Conservation (phyloP, 2,113 vertebrate genomes). For the Apodemus sylvaticus region DNA sequence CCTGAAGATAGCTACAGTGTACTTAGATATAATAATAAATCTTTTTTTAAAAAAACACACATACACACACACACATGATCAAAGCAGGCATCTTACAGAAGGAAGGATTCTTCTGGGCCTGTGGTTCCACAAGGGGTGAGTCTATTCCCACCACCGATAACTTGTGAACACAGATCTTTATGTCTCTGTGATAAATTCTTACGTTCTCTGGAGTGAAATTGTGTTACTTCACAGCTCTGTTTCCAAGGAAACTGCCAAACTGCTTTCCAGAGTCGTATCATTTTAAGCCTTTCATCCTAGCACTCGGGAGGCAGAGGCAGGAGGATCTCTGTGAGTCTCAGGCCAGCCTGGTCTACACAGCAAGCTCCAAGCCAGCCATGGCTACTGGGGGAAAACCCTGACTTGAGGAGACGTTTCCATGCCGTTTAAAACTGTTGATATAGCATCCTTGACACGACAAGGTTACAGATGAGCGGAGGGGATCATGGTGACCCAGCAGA, state of each 20-base stretch:
- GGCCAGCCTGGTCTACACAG: not conserved
- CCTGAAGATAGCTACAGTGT: too few relatives aligned
- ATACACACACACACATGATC: not conserved
- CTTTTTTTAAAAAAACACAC: too few relatives aligned
- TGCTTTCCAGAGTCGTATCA: not conserved
- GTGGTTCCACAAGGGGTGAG: not conserved
- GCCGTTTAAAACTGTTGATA: accelerated
- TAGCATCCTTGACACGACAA: not conserved
- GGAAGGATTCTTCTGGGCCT: not conserved
- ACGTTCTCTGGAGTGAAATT: not conserved
- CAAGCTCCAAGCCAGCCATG: not conserved
- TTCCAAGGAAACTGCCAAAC: not conserved
- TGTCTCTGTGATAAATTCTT: not conserved
- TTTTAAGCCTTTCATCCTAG: not conserved
- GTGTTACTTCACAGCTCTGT: not conserved
- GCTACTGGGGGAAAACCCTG: not conserved
- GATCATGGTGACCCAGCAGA: too few relatives aligned
- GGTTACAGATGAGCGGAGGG: not conserved
- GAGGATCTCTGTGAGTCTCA: not conserved
- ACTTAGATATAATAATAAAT: too few relatives aligned
- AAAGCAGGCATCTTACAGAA: not conserved
- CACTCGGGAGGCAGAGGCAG: not conserved
- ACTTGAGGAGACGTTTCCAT: not conserved
- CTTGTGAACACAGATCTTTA: not conserved
- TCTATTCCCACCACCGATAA: too few relatives aligned